Conservation (phyloP, 2,113 vertebrate genomes). For the Rana temporaria region DNA sequence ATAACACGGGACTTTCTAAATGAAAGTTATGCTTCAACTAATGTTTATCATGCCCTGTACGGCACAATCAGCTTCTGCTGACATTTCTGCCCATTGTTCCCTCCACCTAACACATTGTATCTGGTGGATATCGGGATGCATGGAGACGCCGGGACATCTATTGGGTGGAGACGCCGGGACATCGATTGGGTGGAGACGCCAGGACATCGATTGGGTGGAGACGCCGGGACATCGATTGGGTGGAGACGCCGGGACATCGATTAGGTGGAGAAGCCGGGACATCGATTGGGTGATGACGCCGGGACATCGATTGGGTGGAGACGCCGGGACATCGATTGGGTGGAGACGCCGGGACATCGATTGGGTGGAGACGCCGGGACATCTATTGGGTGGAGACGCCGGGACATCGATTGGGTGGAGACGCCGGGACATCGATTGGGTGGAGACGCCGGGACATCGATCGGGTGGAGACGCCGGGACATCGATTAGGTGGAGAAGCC, state of each 20-base stretch:
- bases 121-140: conserved; percentile 19
- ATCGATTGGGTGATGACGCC: conserved; percentile 16
- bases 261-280: background rate
- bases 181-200: background rate
- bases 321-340: conserved; percentile 19
- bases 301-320: conserved; percentile 9
- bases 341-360: conserved; percentile 3
- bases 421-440: conserved; percentile 19
- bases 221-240: conserved; percentile 19
- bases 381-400: background rate
- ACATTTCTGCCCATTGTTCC: conserved; percentile 5
- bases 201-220: conserved; percentile 11
- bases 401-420: conserved; percentile 9
- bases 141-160: conserved; percentile 1
- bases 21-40: background rate
- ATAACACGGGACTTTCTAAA: background rate
- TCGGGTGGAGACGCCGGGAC: background rate
- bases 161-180: background rate
- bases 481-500: background rate
- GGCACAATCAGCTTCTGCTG: conserved; percentile 2
- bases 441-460: too few species aligned
- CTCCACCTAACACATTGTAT: conserved; percentile 4
- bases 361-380: background rate
- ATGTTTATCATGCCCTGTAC: conserved; percentile 8
- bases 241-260: conserved; percentile 3